These are phyloP conservation scores for Barypeithes pellucidus DNA, from an alignment of 2,888 invertebrate genomes.

Conservation along the genomic window DNA sequence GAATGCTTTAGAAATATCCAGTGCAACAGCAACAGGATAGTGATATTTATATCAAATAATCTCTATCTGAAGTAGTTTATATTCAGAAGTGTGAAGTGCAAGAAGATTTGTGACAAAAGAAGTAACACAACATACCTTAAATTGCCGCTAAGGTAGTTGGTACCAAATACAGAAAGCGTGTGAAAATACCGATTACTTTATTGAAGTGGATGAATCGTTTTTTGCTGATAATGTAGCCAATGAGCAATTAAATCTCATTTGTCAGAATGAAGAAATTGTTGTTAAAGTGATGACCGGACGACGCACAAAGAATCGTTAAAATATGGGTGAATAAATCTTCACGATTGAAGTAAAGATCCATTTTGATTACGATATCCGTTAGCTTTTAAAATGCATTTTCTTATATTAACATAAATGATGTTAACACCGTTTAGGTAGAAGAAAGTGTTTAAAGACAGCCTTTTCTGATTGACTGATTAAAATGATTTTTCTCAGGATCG, in stretches of 20 bases:
- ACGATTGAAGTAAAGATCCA: slow-evolving; percentile 2
- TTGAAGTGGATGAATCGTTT: slow-evolving; percentile 52
- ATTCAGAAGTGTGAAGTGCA: slow-evolving; percentile 58
- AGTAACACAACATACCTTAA: slow-evolving; percentile 58
- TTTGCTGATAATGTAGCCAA: slow-evolving; percentile 16
- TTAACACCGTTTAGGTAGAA: background rate
- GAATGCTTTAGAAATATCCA: no score
- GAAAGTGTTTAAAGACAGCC: background rate
- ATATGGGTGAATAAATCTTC: slow-evolving; percentile 15
- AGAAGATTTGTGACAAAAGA: slow-evolving; percentile 54
- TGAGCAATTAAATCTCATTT: slow-evolving; percentile 17
- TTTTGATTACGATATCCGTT: slow-evolving; percentile 4
- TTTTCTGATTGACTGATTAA: background rate
- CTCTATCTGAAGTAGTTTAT: slow-evolving; percentile 58
- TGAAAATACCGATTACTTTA: slow-evolving; percentile 62
- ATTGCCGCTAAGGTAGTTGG: slow-evolving; percentile 60
- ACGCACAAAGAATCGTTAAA: slow-evolving; percentile 12
- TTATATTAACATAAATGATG: background rate
- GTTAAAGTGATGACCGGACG: slow-evolving; percentile 9
- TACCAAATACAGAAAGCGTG: slow-evolving; percentile 60
- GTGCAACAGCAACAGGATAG: no score
- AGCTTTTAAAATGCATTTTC: background rate
- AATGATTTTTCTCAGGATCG: background rate
- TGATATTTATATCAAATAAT: slow-evolving; percentile 61
- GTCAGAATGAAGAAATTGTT: background rate